phyloP scores from a whole-genome alignment of 2,888 invertebrate species.

The Platynereis dumerilii region DNA sequence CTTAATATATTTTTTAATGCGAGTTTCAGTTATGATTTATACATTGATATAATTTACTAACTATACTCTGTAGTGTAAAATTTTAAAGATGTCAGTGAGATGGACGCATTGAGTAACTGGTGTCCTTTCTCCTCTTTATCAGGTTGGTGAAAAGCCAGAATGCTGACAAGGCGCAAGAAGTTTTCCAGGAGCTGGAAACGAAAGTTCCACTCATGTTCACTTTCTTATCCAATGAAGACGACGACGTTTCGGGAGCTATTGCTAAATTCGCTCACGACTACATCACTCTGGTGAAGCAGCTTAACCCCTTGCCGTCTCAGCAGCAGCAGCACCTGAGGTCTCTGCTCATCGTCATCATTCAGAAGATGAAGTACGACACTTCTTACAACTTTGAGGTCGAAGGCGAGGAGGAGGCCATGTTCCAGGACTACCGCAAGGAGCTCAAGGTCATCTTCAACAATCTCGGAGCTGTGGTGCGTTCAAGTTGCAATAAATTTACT shows the following conservation, averaged over 20 bases:
- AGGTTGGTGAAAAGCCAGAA: slow-evolving; percentile 56
- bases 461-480: slow-evolving; percentile 64
- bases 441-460: slow-evolving; percentile 67
- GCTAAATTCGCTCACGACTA: slow-evolving; percentile 66
- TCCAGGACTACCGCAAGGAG: slow-evolving; percentile 67
- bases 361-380: slow-evolving; percentile 67
- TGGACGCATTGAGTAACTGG: too few species aligned
- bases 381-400: slow-evolving; percentile 65
- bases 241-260: slow-evolving; percentile 66
- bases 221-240: slow-evolving; percentile 66
- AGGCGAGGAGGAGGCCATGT: slow-evolving; percentile 68
- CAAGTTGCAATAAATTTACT: too few species aligned
- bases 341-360: slow-evolving; percentile 64
- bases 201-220: slow-evolving; percentile 65
- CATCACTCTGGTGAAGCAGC: slow-evolving; percentile 64
- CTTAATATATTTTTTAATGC: too few species aligned
- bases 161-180: slow-evolving; percentile 43
- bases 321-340: slow-evolving; percentile 37
- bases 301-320: slow-evolving; percentile 38
- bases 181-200: slow-evolving; percentile 59
- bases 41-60: too few species aligned
- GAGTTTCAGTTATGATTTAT: too few species aligned
- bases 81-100: too few species aligned
- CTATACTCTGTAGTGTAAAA: too few species aligned
- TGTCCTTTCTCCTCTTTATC: too few species aligned